Conservation (phyloP, 2,888 invertebrate genomes). For the Lithophane socia region DNA sequence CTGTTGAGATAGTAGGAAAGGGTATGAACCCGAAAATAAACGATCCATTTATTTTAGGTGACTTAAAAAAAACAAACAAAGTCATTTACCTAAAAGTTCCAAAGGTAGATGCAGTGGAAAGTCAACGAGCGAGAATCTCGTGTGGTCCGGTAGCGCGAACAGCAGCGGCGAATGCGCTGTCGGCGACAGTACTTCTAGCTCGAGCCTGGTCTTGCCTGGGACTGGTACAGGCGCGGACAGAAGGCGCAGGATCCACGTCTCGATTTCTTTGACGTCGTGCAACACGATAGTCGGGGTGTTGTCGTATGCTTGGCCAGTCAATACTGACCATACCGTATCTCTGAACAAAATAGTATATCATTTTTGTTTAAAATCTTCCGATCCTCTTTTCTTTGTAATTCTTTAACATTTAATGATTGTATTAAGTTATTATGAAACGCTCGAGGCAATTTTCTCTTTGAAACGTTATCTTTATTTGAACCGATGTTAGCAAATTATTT, state of each 20-base stretch:
- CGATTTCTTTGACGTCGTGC: constrained; percentile 99
- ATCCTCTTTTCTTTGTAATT: background rate
- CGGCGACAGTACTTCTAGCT: constrained; percentile 96
- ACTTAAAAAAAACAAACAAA: background rate
- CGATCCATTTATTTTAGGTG: background rate
- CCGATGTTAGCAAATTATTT: background rate
- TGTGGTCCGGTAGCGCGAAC: constrained; percentile 99
- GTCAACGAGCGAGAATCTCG: constrained; percentile 98
- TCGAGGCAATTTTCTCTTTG: constrained; percentile 8
- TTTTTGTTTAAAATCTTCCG: background rate
- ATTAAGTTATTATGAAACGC: constrained; percentile 1
- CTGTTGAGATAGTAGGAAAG: background rate
- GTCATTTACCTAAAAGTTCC: constrained; percentile 94
- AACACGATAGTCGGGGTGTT: constrained; percentile 96
- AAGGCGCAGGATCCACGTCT: constrained; percentile 99
- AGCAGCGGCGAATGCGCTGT: constrained; percentile 95
- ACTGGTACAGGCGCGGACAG: constrained; percentile 99
- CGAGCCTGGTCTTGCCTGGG: constrained; percentile 97
- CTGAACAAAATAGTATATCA: constrained; percentile 84
- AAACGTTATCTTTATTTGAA: constrained; percentile 6
- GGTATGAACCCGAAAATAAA: background rate
- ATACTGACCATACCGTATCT: constrained; percentile 98
- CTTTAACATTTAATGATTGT: background rate
- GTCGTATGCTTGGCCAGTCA: constrained; percentile 96
- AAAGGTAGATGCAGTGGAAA: constrained; percentile 99